Evolutionary conservation across 2,888 invertebrate genomes (phyloP).

Genomic region (Spodoptera picta): DNA sequence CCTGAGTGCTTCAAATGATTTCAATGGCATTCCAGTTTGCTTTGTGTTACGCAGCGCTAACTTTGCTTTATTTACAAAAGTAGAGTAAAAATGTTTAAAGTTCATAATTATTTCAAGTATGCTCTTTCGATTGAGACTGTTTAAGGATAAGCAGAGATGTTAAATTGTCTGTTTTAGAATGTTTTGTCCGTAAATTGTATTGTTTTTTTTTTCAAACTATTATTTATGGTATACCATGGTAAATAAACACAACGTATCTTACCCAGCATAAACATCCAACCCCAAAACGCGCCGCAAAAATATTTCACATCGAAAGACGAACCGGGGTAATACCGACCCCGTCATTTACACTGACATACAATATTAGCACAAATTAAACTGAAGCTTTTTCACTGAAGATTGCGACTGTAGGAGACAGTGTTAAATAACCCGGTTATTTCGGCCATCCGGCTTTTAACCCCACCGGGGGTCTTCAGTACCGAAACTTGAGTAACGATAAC

Average conservation of each 20-base stretch:
- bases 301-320: conserved; percentile 42
- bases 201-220: no score
- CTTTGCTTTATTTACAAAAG: conserved; percentile 4
- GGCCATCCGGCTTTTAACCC: conserved; percentile 60
- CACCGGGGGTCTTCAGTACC: conserved; percentile 42
- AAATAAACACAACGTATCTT: conserved; percentile 2
- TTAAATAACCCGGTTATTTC: conserved; percentile 69
- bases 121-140: no score
- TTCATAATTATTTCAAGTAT: no score
- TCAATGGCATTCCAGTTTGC: conserved; percentile 12
- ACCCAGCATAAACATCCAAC: conserved; percentile 29
- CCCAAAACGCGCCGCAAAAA: conserved; percentile 36
- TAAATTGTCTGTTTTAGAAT: no score
- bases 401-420: conserved; percentile 68
- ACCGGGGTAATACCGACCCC: conserved; percentile 34
- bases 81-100: no score
- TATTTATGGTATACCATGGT: background rate
- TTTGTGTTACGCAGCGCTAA: background rate
- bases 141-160: no score
- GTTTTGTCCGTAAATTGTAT: no score
- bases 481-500: conserved; percentile 62
- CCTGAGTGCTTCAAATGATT: conserved; percentile 13
- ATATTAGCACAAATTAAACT: conserved; percentile 55
- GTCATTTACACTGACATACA: conserved; percentile 45
- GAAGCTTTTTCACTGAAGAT: conserved; percentile 59